phyloP scores from a whole-genome alignment of 2,888 invertebrate species.

The Cephonodes hylas region DNA sequence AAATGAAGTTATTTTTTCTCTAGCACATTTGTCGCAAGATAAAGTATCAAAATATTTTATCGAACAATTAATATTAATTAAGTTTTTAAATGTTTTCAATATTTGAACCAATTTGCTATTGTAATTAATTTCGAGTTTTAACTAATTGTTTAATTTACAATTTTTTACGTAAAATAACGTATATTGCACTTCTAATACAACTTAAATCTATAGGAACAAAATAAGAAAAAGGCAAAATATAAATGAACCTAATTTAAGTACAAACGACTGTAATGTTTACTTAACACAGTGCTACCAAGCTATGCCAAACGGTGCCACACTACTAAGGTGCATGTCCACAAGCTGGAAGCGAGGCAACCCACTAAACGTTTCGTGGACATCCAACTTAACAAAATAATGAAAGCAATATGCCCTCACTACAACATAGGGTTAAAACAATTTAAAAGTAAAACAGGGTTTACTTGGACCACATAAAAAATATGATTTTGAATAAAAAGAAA shows the following conservation, averaged over 20 bases:
- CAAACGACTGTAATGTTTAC: neutral
- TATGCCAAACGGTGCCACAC: slow-evolving; percentile 12
- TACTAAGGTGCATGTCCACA: slow-evolving; percentile 2
- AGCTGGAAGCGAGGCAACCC: neutral
- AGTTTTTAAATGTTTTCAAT: too few relatives aligned
- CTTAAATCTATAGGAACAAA: neutral
- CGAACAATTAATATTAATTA: too few relatives aligned
- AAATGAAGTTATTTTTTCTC: too few relatives aligned
- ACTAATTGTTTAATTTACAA: neutral
- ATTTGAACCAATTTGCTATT: too few relatives aligned
- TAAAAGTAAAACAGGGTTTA: too few relatives aligned
- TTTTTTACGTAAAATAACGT: neutral
- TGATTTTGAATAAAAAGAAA: too few relatives aligned
- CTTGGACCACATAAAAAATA: too few relatives aligned
- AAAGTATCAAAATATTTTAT: too few relatives aligned
- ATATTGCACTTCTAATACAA: neutral
- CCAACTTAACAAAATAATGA: neutral
- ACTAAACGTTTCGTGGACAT: neutral
- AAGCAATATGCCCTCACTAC: neutral
- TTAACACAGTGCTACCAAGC: slow-evolving; percentile 16
- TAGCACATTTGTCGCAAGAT: too few relatives aligned
- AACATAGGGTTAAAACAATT: too few relatives aligned
- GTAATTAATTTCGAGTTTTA: too few relatives aligned
- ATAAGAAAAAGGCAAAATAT: neutral
- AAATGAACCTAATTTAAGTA: neutral